Conservation (phyloP, 2,113 vertebrate genomes). For the Pipa parva region DNA sequence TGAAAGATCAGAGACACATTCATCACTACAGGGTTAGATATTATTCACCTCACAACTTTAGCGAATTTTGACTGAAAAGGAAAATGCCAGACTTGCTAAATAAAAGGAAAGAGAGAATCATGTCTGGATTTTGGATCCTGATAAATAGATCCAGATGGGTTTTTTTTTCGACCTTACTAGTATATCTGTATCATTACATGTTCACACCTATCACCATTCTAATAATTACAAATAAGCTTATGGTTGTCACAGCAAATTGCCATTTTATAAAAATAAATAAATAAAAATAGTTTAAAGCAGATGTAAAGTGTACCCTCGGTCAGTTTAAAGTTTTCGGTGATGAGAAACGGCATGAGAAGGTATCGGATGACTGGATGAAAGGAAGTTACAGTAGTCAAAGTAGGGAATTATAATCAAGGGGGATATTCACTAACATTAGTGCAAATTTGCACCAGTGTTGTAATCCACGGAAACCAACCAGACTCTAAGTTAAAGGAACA, state of each 20-base stretch:
- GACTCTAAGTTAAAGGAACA: no score
- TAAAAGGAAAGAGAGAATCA: not conserved
- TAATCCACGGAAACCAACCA: no score
- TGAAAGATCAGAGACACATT: conserved; percentile 8
- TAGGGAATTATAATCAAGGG: conserved; percentile 3
- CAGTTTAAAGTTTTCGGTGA: not conserved
- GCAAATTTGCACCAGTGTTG: no score
- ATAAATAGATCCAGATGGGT: conserved; percentile 25
- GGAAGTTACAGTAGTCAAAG: no score
- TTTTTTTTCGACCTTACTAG: not conserved
- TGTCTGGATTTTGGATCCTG: no score
- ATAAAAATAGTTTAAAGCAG: conserved; percentile 2
- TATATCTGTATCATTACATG: not conserved
- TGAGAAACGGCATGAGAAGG: not conserved
- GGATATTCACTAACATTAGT: no score
- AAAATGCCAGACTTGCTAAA: not conserved
- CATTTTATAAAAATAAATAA: no score
- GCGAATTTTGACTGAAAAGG: not conserved
- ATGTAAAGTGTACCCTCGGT: not conserved
- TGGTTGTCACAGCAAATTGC: conserved; percentile 20
- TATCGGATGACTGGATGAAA: no score
- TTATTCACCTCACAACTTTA: conserved; percentile 3
- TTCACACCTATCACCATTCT: not conserved
- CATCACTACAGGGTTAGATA: not conserved
- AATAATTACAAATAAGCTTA: not conserved